Percentiles rank a stretch among this genome's conserved stretches.
Evolutionary conservation across 2,797 vertebrate genomes (phyloP).

Genomic region (Catostomus latipinnis): DNA sequence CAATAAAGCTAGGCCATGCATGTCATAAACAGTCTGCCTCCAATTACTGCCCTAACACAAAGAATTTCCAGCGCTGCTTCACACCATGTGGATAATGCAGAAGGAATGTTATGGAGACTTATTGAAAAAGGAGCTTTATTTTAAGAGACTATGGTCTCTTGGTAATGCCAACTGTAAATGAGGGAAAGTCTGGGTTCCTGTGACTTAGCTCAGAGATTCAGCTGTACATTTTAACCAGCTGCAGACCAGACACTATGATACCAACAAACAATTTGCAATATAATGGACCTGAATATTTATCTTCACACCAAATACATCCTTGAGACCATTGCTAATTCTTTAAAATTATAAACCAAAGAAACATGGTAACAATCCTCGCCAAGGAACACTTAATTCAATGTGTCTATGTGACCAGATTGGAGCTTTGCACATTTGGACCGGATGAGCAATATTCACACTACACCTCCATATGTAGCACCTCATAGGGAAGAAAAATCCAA

Average conservation of each 20-base stretch:
- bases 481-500: slow-evolving; percentile 18
- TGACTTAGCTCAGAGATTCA: background rate
- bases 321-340: background rate
- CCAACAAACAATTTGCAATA: background rate
- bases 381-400: background rate
- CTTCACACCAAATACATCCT: background rate
- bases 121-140: background rate
- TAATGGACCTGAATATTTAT: too few relatives aligned
- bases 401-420: background rate
- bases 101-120: slow-evolving; percentile 33
- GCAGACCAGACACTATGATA: slow-evolving; percentile 4
- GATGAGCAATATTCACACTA: slow-evolving; percentile 53
- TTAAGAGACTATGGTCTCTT: background rate
- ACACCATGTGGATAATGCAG: slow-evolving; percentile 18
- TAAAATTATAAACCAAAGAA: background rate
- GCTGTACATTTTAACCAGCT: slow-evolving; percentile 20
- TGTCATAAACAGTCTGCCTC: slow-evolving; percentile 58
- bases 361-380: background rate
- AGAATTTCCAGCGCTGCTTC: slow-evolving; percentile 34
- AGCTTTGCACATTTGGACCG: slow-evolving; percentile 29
- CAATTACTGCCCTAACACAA: slow-evolving; percentile 57
- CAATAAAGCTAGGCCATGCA: slow-evolving; percentile 46
- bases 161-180: slow-evolving; percentile 17
- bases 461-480: slow-evolving; percentile 54
- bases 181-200: background rate